Evolutionary conservation across 2,113 vertebrate genomes (phyloP).

Genomic region (Indicator maculatus): DNA sequence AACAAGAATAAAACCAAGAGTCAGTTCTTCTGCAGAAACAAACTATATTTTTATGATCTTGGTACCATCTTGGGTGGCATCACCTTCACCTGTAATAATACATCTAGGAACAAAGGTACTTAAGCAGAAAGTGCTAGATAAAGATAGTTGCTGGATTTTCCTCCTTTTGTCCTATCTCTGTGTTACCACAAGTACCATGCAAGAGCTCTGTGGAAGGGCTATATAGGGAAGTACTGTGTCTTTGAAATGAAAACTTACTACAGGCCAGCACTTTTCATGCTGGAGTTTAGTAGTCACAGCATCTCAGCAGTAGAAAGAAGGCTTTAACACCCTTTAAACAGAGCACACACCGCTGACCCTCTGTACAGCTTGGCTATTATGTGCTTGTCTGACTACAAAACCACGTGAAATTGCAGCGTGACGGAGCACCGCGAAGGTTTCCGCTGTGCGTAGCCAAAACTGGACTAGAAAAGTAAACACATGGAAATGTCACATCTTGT

Average conservation of each 20-base stretch:
- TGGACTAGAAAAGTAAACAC: neutral
- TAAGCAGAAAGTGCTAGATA: neutral
- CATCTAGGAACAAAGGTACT: rapidly evolving
- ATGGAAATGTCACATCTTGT: neutral
- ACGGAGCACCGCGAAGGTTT: neutral
- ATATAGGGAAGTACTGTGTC: neutral
- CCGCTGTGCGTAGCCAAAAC: neutral
- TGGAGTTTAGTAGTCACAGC: neutral
- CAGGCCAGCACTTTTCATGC: neutral
- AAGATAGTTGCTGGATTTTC: neutral
- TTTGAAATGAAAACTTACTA: neutral
- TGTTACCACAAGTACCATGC: neutral
- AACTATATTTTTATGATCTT: neutral
- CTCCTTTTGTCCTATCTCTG: neutral
- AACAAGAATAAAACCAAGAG: neutral
- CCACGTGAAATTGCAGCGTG: neutral
- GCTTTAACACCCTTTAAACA: neutral
- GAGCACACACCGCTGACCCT: neutral
- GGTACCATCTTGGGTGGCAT: neutral
- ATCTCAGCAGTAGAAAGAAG: neutral
- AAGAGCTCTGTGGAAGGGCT: neutral
- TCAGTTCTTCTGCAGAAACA: neutral
- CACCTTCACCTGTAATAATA: neutral
- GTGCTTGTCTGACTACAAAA: neutral
- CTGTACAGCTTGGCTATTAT: neutral